Base-by-base conservation (phyloP, 2,797 vertebrate genomes). In the Lacerta agilis region DNA sequence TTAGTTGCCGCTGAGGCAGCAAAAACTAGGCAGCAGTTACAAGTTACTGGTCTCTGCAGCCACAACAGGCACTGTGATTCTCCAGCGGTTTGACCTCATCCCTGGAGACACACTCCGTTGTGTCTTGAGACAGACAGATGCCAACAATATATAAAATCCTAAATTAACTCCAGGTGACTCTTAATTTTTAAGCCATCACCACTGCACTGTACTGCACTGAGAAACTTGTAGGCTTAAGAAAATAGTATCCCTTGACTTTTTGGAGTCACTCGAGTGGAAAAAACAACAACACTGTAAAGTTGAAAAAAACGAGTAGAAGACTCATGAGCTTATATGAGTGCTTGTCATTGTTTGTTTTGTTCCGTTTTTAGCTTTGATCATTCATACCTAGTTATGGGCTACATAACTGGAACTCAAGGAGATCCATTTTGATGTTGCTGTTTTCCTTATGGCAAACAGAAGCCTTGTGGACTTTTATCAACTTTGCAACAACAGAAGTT, bases 401-500 rank as follows among this genome's bases (percentile, higher is more conserved):
- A 80, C 27, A 5, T 49, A 87, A 61, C 27, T 76, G 36, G 13
- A 87, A 81, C 27, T 84, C 61, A 45, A 82, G 86, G 45, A 45
- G 55, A 75, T 80, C 36, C 58, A 55, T 85, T 85, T 85, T 77
- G 61, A 33, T 81, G 29, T 67, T 76, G 8, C 72, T 73, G 7
- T 77, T 17, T 75, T 49, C 33, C 77, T 81, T 49, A 76, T 79
- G 45, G 45, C 36, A 81, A 87, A 81, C 77, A 81, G 41, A 80
- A n/a, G 45, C 33, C 61, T 61, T 66, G 33, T 75, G 29, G 85
- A 11, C 69, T 87, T 86, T 86, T 83, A 79, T 83, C 75, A 86
- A 73, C 55, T 87, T 80, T 49, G 67, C 69, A 90, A 84, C 81
- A 85, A 80, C 81, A 66, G 66, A 84, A 73, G 73, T 80, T 75